Evolutionary conservation across 2,797 vertebrate genomes (phyloP).

Genomic region (Hydrocynus forskahlii): DNA sequence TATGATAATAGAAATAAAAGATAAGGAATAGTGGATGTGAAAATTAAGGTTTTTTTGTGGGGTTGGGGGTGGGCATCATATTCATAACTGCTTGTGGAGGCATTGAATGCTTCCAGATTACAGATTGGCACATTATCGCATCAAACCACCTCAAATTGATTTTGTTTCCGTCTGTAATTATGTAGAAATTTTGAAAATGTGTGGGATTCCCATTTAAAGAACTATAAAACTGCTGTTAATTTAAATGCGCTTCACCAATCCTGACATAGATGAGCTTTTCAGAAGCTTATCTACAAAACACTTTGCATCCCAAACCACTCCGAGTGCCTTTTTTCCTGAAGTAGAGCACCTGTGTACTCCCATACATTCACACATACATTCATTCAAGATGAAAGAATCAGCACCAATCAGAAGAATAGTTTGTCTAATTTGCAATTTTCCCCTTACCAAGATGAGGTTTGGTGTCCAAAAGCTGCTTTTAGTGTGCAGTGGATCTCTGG

Average conservation of each 20-base stretch:
- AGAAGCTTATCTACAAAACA: neutral
- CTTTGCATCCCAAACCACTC: neutral
- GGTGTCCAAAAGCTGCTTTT: neutral
- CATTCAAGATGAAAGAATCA: neutral
- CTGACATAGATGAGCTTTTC: conserved; percentile 11
- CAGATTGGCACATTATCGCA: neutral
- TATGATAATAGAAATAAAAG: too few species aligned
- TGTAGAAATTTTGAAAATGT: neutral
- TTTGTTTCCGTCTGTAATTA: neutral
- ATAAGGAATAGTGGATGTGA: too few species aligned
- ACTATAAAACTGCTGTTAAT: conserved; percentile 19
- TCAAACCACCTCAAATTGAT: neutral
- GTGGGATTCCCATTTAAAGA: neutral
- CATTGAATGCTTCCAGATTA: too few species aligned
- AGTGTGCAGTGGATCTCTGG: too few species aligned
- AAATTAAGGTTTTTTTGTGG: too few species aligned
- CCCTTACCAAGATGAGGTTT: neutral
- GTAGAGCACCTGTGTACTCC: neutral
- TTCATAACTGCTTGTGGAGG: too few species aligned
- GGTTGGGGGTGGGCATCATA: too few species aligned
- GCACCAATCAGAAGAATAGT: neutral
- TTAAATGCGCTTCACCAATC: conserved; percentile 2
- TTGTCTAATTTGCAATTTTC: neutral
- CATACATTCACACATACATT: neutral
- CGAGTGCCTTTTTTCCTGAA: neutral